These are phyloP conservation scores for Phthorimaea operculella DNA, from an alignment of 1,140 invertebrate species.

Conservation along the genomic window DNA sequence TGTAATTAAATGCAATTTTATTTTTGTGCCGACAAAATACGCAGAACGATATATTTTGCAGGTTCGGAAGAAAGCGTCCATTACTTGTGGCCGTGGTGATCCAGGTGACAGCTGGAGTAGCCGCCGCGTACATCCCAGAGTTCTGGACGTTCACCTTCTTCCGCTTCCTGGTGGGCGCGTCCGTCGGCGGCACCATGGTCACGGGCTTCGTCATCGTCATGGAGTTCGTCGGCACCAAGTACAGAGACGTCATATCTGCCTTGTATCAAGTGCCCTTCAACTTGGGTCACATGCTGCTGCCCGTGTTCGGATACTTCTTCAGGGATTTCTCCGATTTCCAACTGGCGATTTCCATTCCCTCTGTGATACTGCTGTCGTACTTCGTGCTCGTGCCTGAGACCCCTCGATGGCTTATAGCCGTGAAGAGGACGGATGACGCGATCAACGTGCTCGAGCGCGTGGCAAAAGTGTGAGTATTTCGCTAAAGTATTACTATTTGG, in stretches of 20 bases:
- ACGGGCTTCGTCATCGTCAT: slow-evolving; percentile 70
- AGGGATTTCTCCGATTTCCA: slow-evolving; percentile 69
- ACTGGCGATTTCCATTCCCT: slow-evolving; percentile 68
- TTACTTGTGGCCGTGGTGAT: slow-evolving; percentile 70
- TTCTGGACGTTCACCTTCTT: slow-evolving; percentile 72
- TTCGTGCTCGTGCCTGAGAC: slow-evolving; percentile 77
- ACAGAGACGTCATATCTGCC: slow-evolving; percentile 72
- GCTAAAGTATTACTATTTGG: not conserved
- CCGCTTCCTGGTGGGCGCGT: slow-evolving; percentile 70
- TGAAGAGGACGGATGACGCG: slow-evolving; percentile 71
- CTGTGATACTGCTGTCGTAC: slow-evolving; percentile 62
- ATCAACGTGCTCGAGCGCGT: slow-evolving; percentile 68
- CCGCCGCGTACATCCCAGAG: slow-evolving; percentile 69
- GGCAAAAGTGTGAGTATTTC: slow-evolving; percentile 62
- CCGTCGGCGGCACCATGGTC: slow-evolving; percentile 73
- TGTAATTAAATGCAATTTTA: too few species aligned
- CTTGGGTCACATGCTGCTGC: slow-evolving; percentile 68
- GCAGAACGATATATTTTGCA: slow-evolving; percentile 39
- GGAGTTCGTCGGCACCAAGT: slow-evolving; percentile 67
- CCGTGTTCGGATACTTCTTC: slow-evolving; percentile 68
- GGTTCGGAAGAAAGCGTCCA: slow-evolving; percentile 72
- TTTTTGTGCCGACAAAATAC: too few species aligned
- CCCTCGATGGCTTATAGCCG: slow-evolving; percentile 74
- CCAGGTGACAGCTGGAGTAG: slow-evolving; percentile 70
- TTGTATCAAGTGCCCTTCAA: slow-evolving; percentile 72